Percentiles rank a stretch among this genome's conserved stretches.
Conservation (phyloP, 2,113 vertebrate species). For the Piaya cayana region DNA sequence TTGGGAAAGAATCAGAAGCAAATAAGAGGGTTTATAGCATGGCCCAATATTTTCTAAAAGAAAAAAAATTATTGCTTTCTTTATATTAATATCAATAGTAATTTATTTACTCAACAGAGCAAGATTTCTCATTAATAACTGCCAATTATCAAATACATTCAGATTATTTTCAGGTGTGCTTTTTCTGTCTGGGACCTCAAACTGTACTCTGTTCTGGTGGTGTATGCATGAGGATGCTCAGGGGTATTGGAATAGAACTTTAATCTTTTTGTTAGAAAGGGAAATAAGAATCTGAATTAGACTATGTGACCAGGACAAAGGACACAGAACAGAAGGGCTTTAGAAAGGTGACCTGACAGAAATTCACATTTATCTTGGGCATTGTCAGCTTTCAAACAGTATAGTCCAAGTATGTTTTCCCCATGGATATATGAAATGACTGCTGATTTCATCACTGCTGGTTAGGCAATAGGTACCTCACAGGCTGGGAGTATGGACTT, state of each 20-base stretch:
- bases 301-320: not conserved
- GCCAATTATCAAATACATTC: not conserved
- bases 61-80: not conserved
- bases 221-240: not conserved
- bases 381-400: not conserved
- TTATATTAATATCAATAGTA: not conserved
- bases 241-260: not conserved
- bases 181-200: not conserved
- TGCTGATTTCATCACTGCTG: not conserved
- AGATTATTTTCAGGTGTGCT: not conserved
- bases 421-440: not conserved
- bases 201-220: not conserved
- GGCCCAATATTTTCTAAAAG: not conserved
- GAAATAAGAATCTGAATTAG: not conserved
- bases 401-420: not conserved
- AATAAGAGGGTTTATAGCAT: not conserved
- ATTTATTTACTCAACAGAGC: not conserved
- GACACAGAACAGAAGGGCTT: not conserved
- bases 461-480: not conserved
- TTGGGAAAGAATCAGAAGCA: not conserved
- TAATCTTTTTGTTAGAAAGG: not conserved
- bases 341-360: not conserved
- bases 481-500: accelerated
- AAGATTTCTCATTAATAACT: not conserved
- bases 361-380: not conserved